Base-by-base conservation (phyloP, 2,888 invertebrate genomes). In the Stictocephala bisonia region DNA sequence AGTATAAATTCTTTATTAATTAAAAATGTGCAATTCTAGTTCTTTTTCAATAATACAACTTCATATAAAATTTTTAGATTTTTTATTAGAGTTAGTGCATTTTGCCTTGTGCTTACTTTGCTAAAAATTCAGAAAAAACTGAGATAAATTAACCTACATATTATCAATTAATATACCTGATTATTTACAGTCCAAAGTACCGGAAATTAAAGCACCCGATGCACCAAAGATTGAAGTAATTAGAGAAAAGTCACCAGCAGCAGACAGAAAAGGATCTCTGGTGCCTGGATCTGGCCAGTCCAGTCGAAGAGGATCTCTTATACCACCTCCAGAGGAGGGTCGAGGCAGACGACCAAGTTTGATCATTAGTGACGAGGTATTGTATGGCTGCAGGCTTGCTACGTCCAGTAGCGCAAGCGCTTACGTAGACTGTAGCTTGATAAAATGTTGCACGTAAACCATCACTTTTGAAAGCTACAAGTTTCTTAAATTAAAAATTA, bases 321-420 rank as follows among this genome's bases (percentile, higher is more conserved):
- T 96, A 82, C 95, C 95, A 81, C 94, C 93, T 44, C 77, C 77
- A 6, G 81, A 81, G n/a, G 95, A 95, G 84, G 93, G 91, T 84
- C 91, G 91, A 85, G 92, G 91, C 81, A 90, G 96, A 81, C 89
- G 96, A 80, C 94, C 96, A 79, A 95, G 95, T 80, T 89, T 96
- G 80, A 93, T 96, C 82, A 95, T 96, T 83, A 94, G 95, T 83
- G 96, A 96, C 85, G 96, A 96, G 94, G 96, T 96, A 92, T 78
- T 44, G 44, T 58, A 56, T 44, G n/a, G 13, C 4, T 6, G 41
- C 20, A 22, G 64, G 41, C 64, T 26, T 15, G 4, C 7, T 7
- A 2, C 1, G 2, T 18, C n/a, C 1, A 44, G 2, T 3, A 64
- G 26, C 27, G 22, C 13, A 26, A 27, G 41, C 44, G 64, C 64